Percentiles rank a stretch among this genome's conserved stretches.
These are phyloP conservation scores for Tor tambroides DNA, from an alignment of 2,113 vertebrate species.

Conservation along the genomic window DNA sequence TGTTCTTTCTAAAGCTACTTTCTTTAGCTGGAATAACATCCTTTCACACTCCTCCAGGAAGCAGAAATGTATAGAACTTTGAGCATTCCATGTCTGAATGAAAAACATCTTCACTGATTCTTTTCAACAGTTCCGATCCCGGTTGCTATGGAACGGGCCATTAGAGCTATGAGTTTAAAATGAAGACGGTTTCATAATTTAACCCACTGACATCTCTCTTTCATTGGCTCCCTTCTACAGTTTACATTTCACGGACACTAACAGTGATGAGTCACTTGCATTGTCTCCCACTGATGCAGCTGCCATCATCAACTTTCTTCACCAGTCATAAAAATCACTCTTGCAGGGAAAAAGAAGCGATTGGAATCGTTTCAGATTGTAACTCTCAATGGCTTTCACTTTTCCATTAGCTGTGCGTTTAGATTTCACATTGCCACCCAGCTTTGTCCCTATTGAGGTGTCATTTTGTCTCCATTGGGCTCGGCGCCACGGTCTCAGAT, in stretches of 20 bases:
- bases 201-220: slow-evolving; percentile 10
- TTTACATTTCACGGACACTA: not conserved
- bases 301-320: not conserved
- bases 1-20: not conserved
- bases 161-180: not conserved
- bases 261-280: not conserved
- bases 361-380: not conserved
- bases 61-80: not conserved
- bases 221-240: not conserved
- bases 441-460: not conserved
- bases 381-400: not conserved
- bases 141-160: slow-evolving; percentile 33
- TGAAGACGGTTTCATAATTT: slow-evolving; percentile 22
- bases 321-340: not conserved
- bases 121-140: not conserved
- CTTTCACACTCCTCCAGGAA: not conserved
- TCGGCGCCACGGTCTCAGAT: not conserved
- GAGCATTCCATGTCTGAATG: not conserved
- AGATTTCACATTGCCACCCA: not conserved
- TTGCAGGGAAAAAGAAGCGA: not conserved
- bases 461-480: not conserved
- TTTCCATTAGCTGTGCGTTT: not conserved
- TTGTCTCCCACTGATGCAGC: not conserved
- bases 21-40: not conserved
- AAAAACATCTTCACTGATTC: not conserved